Evolutionary conservation across 2,113 vertebrate species (phyloP), one percentile per base, ranked within the genome.

Genomic region (Talpa occidentalis): DNA sequence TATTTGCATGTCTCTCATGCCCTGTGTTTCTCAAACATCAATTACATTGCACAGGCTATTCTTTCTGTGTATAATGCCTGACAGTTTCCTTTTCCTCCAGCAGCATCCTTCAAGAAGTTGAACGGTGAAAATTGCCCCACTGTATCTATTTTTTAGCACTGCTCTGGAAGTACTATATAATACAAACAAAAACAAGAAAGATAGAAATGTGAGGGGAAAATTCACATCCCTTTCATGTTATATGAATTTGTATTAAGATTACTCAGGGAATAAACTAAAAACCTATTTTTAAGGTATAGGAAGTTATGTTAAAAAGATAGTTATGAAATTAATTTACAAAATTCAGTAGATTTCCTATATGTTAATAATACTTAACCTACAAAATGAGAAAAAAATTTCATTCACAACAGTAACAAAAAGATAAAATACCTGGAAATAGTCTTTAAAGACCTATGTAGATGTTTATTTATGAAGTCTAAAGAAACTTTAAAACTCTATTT

Each of bases 301-400:
- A 66, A 77, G 85, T 19, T 74, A 28, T 82, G 15, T 8, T 83
- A 87, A 83, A 42, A 88, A 52, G 7, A 30, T n/a, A 73, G 6
- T 40, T 90, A 59, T 44, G 74, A 81, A 90, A 74, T 78, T 67
- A 86, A 86, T 60, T 82, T 67, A 62, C 0, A 94, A 83, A 94
- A 90, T 47, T 87, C 49, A 70, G 2, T 77, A 83, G 19, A 4
- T 93, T 79, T 56, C 10, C 44, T 76, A 10, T 40, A 83, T 32
- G 9, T 92, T 66, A 84, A 60, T 1, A 92, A 52, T 47, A 78
- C 2, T 70, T 83, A 42, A 44, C 19, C 0, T 19, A 84, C 16
- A 77, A 77, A 90, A 64, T 74, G 3, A n/a, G 32, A 88, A 79
- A 69, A 26, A 47, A 28, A 42, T 76, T 76, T 90, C 8, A 83